phyloP scores from a whole-genome alignment of 2,797 vertebrate species.

The Coregonus sp. region DNA sequence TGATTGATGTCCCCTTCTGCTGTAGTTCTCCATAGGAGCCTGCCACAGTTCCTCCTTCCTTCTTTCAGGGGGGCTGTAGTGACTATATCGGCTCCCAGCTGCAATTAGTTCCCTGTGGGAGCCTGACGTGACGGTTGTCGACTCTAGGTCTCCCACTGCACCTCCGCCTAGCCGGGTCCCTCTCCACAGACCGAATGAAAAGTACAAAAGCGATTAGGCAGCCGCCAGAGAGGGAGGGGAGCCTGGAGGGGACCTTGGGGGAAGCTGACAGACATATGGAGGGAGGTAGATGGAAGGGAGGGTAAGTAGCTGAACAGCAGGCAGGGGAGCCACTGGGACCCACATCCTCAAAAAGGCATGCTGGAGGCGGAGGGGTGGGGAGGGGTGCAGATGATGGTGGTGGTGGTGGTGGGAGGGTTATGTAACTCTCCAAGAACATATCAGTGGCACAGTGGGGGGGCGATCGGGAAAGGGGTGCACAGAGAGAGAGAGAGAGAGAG shows the following conservation, averaged over 20 bases:
- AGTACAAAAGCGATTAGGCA: slow-evolving; percentile 75
- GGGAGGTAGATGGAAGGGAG: slow-evolving; percentile 14
- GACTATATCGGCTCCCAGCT: slow-evolving; percentile 59
- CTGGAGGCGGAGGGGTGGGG: not conserved
- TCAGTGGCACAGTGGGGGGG: slow-evolving; percentile 59
- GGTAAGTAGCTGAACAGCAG: not conserved
- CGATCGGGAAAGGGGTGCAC: slow-evolving; percentile 20
- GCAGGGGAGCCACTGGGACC: slow-evolving; percentile 20
- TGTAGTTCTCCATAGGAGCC: slow-evolving; percentile 48
- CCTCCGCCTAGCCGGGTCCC: slow-evolving; percentile 43
- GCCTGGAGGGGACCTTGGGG: slow-evolving; percentile 39
- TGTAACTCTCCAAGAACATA: slow-evolving; percentile 81
- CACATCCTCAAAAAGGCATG: slow-evolving; percentile 58
- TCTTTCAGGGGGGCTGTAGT: not conserved
- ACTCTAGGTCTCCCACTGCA: slow-evolving; percentile 59
- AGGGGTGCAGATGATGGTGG: slow-evolving; percentile 31
- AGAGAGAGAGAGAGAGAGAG: slow-evolving; percentile 4
- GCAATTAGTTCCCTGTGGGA: slow-evolving; percentile 61
- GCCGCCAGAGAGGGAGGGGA: slow-evolving; percentile 26
- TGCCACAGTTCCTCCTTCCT: slow-evolving; percentile 34
- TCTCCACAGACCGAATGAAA: slow-evolving; percentile 66
- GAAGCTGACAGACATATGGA: slow-evolving; percentile 9
- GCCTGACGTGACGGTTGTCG: slow-evolving; percentile 54
- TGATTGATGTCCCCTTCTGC: slow-evolving; percentile 17
- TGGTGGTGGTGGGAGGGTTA: slow-evolving; percentile 13